Base-by-base conservation (phyloP, 2,113 vertebrate species). In the Lagenorhynchus albirostris region DNA sequence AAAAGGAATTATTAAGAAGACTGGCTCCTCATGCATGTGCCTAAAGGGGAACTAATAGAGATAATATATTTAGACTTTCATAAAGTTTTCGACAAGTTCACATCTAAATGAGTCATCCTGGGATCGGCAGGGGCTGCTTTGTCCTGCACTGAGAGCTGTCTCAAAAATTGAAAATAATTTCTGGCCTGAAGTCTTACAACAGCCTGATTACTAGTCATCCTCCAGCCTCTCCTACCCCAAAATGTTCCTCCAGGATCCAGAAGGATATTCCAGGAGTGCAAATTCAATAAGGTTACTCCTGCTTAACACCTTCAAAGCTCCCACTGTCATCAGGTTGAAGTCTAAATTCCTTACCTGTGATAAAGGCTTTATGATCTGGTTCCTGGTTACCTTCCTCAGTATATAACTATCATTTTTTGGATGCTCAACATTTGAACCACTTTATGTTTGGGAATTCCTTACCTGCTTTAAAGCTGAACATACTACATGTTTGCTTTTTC, bases 11-110 rank as follows among this genome's bases (percentile, higher is more conserved):
- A 67, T 85, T 83, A 89, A 89, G 62, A 79, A 89, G 53, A 83
- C 71, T 70, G 79, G 29, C 41, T 74, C 41, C 79, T 89, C 74
- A 20, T 60, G 63, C 26, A 15, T 82, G 88, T 85, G 88, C 65
- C 73, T 47, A 94, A 79, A 74, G 60, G 53, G 10, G 50, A 92
- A 77, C 58, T 88, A 92, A 94, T n/a, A 70, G 62, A 95, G 93
- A 84, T 41, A 67, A 95, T 81, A 84, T 70, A 93, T 70, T 92
- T 83, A 92, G 84, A 77, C 60, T 88, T 95, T 90, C 74, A 90
- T 62, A 90, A 80, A 95, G 88, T 80, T 97, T 95, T 95, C 3
- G 4, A 81, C 96, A 97, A 58, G 60, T 82, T 96, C 93, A 84
- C 53, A 94, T 68, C n/a, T 62, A 58, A 71, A 50, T 95, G 84